Conservation (phyloP, 2,797 vertebrate genomes). For the Sebastes alutus region DNA sequence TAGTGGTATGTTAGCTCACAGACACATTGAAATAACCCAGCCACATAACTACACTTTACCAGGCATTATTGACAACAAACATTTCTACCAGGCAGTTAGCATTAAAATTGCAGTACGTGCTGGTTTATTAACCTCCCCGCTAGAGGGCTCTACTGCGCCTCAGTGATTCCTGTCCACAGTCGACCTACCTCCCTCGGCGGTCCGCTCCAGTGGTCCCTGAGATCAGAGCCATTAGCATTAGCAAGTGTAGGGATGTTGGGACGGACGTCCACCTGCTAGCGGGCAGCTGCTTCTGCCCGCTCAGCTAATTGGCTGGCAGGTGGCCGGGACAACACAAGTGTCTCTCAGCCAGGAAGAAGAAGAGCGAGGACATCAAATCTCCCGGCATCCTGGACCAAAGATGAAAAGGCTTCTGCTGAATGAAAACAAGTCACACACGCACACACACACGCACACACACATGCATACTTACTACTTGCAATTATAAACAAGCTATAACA, state of each 20-base stretch:
- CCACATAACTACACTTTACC: background rate
- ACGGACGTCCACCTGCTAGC: slow-evolving; percentile 75
- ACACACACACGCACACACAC: background rate
- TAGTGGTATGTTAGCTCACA: background rate
- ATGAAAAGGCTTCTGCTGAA: slow-evolving; percentile 71
- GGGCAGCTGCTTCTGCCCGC: slow-evolving; percentile 77
- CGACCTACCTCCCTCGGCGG: slow-evolving; percentile 42
- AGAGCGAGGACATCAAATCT: slow-evolving; percentile 65
- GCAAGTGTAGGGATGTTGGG: slow-evolving; percentile 69
- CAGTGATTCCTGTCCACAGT: slow-evolving; percentile 43
- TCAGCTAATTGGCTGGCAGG: slow-evolving; percentile 81
- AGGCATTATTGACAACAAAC: background rate
- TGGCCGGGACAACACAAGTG: slow-evolving; percentile 60
- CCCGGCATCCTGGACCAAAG: slow-evolving; percentile 63
- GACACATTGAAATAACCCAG: background rate
- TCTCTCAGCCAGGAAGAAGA: slow-evolving; percentile 58
- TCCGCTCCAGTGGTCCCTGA: slow-evolving; percentile 52
- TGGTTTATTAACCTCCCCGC: background rate
- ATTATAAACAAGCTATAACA: background rate
- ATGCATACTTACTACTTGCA: background rate
- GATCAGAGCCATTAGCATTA: slow-evolving; percentile 78
- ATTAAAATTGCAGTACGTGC: background rate
- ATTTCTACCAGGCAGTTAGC: background rate
- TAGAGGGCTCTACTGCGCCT: background rate
- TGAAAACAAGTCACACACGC: slow-evolving; percentile 40